phyloP scores from a whole-genome alignment of 1,140 invertebrate species.

The Macrobrachium rosenbergii region DNA sequence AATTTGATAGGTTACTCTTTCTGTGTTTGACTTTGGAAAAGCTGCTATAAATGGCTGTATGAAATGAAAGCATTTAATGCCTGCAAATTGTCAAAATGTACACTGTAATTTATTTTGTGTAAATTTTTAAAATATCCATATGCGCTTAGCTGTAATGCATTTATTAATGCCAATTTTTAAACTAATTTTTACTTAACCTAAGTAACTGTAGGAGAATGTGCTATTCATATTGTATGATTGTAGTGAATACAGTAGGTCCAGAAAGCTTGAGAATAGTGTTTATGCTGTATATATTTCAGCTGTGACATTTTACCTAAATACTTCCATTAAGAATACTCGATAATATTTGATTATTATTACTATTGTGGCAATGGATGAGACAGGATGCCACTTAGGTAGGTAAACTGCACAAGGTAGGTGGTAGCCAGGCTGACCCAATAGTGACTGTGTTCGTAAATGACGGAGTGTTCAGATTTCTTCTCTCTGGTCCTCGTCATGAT shows the following conservation, averaged over 20 bases:
- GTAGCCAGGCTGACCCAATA: conserved; percentile 38
- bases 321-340: conserved; percentile 6
- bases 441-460: conserved; percentile 33
- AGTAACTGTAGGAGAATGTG: background rate
- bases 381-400: conserved; percentile 26
- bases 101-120: too few relatives aligned
- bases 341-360: conserved; percentile 23
- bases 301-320: conserved; percentile 15
- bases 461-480: background rate
- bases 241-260: too few relatives aligned
- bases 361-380: conserved; percentile 29
- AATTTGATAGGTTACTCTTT: conserved; percentile 32
- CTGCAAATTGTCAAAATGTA: too few relatives aligned
- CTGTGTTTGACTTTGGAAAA: conserved; percentile 11
- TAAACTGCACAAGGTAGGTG: conserved; percentile 33
- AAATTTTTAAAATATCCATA: too few relatives aligned
- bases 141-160: too few relatives aligned
- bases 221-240: conserved; percentile 8
- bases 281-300: conserved; percentile 28
- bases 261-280: background rate
- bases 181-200: background rate
- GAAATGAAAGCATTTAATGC: conserved; percentile 57
- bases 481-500: too few relatives aligned
- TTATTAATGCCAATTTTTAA: background rate
- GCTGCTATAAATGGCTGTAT: conserved; percentile 31